Percentiles rank a stretch among this genome's conserved stretches.
Evolutionary conservation across 2,888 invertebrate genomes (phyloP).

Genomic region (Euzophera pinguis): DNA sequence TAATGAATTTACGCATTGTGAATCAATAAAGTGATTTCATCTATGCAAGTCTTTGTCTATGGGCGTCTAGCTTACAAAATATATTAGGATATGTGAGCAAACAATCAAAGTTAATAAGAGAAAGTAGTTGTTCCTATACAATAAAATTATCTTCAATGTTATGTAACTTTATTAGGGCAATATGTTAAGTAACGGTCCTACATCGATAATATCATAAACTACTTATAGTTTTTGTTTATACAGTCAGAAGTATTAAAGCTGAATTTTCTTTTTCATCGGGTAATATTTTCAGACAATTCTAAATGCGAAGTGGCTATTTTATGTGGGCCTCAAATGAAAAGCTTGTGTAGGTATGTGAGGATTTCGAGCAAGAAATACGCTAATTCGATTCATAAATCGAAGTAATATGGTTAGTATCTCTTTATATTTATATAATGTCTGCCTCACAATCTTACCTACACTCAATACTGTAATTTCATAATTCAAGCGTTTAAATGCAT

Average conservation of each 20-base stretch:
- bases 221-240: no score
- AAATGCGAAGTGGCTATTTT: not conserved
- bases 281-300: no score
- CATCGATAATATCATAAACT: no score
- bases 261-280: no score
- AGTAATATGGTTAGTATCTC: not conserved
- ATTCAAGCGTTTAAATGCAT: conserved; percentile 79
- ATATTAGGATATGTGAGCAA: conserved; percentile 62
- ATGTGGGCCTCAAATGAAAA: not conserved
- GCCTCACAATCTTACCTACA: conserved; percentile 52
- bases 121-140: conserved; percentile 11
- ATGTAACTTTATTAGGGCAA: no score
- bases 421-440: conserved; percentile 13
- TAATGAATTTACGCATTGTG: conserved; percentile 77
- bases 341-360: not conserved
- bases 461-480: conserved; percentile 78
- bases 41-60: conserved; percentile 70
- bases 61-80: conserved; percentile 67
- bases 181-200: no score
- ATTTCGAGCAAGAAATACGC: not conserved
- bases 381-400: not conserved
- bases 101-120: conserved; percentile 51
- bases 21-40: conserved; percentile 75
- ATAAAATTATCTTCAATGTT: no score
- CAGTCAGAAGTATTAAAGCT: no score